Evolutionary conservation across 2,888 invertebrate genomes (phyloP), one percentile per base, ranked within the genome.

Genomic region (Microplitis manilae): DNA sequence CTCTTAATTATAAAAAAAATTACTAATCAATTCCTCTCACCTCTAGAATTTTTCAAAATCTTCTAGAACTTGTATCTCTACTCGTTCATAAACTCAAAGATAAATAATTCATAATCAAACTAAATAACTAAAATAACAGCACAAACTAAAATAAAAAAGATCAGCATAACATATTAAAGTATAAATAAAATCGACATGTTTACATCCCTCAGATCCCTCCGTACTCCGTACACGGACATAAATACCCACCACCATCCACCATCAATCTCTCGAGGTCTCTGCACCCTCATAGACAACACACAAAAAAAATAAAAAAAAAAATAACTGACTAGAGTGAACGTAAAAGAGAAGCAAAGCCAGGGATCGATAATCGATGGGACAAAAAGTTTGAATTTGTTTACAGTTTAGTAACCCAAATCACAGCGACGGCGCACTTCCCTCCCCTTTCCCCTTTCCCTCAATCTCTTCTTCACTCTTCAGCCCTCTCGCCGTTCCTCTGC

Each of bases 281-380:
- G 50, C 50, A 50, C 50, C 50, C 50, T 50, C 50, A 50, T 50
- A 50, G 50, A 50, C 50, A 50, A 50, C 30, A 50, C 50, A 50
- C 13, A 13, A 8, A 50, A 50, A 50, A 50, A 50, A 50, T 50
- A 13, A 50, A 50, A 13, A 50, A 9, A 5, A 50, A 50, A 50
- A 13, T 13, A 50, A 50, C 30, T 30, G 30, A 30, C 30, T 30
- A 75, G 85, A 87, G 88, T 2, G 50, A 50, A 13, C 50, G 50
- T 50, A 13, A 13, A 13, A 50, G 50, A 13, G 50, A 6, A 13
- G 9, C 50, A 50, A 13, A 9, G 9, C 9, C 9, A 13, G 81
- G 61, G 60, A 86, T 88, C 88, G 87, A 88, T 88, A 87, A 88
- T 88, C 88, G 87, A 88, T 87, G 81, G 84, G 82, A 84, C 83